phyloP scores from a whole-genome alignment of 1,140 invertebrate species.

The Bombus pyrosoma region DNA sequence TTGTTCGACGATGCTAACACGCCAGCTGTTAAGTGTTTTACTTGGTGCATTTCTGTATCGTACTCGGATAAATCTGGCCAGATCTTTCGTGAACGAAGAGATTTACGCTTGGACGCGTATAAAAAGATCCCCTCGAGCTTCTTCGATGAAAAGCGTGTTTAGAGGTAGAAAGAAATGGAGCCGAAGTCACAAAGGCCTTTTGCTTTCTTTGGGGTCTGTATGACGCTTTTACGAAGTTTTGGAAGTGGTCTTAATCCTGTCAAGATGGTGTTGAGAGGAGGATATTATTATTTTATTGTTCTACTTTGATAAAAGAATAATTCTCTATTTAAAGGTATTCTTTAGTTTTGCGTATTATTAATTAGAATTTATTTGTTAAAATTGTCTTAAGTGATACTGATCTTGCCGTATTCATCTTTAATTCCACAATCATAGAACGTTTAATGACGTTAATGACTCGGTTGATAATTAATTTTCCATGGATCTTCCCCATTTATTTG shows the following conservation, averaged over 20 bases:
- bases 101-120: not conserved
- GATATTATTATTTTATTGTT: too few relatives aligned
- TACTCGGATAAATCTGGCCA: not conserved
- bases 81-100: not conserved
- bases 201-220: not conserved
- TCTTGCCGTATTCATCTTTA: too few relatives aligned
- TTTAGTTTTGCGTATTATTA: not conserved
- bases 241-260: not conserved
- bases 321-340: not conserved
- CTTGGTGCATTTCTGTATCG: not conserved
- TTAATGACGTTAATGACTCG: not conserved
- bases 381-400: not conserved
- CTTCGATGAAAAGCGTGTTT: not conserved
- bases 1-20: constrained; percentile 13
- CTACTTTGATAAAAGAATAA: not conserved
- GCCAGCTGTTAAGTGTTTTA: constrained; percentile 13
- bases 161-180: not conserved
- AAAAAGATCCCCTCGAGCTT: constrained; percentile 7
- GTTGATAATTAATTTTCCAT: not conserved
- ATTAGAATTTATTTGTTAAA: not conserved
- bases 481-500: not conserved
- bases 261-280: too few relatives aligned
- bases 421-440: too few relatives aligned
- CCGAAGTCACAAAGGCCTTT: not conserved
- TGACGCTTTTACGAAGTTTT: not conserved